A percentile compares a stretch with the other conserved stretches of the same genome.
These are phyloP conservation scores for Rhinatrema bivittatum DNA, from an alignment of 2,797 vertebrate genomes.

Conservation along the genomic window DNA sequence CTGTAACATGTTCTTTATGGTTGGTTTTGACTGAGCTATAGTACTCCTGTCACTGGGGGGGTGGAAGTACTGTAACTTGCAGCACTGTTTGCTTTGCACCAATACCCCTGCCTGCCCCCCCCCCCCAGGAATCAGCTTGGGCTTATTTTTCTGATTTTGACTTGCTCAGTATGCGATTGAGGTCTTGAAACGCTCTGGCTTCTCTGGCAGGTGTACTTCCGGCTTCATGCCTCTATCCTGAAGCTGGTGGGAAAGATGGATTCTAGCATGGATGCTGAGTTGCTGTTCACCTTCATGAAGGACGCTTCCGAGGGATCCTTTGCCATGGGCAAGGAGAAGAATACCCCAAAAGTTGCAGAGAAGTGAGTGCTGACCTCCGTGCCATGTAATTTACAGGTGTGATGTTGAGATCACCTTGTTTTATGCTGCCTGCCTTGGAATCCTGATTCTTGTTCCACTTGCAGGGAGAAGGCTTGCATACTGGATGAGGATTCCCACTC, in stretches of 20 bases:
- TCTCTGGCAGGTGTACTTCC: constrained; percentile 76
- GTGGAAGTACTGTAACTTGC: too few relatives aligned
- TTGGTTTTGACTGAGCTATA: too few relatives aligned
- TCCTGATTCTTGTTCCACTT: not conserved
- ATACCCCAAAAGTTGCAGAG: constrained; percentile 74
- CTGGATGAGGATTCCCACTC: constrained; percentile 89
- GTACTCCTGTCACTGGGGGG: too few relatives aligned
- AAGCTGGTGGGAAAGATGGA: constrained; percentile 76
- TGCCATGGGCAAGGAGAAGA: constrained; percentile 94
- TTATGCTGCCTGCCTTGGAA: too few relatives aligned
- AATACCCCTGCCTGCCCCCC: accelerated
- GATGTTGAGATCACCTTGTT: too few relatives aligned
- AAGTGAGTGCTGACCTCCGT: constrained; percentile 68
- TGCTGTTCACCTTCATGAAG: constrained; percentile 78
- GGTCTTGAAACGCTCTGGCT: not conserved
- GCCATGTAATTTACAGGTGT: not conserved
- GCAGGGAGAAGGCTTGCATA: constrained; percentile 82
- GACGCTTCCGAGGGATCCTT: constrained; percentile 88
- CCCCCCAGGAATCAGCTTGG: not conserved
- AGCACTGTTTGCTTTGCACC: too few relatives aligned
- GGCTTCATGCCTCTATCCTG: constrained; percentile 85
- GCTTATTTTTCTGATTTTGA: not conserved
- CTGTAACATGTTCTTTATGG: too few relatives aligned
- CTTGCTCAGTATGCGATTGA: too few relatives aligned
- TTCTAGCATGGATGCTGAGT: constrained; percentile 70